phyloP scores from a whole-genome alignment of 2,113 vertebrate species.

The Polypterus senegalus region DNA sequence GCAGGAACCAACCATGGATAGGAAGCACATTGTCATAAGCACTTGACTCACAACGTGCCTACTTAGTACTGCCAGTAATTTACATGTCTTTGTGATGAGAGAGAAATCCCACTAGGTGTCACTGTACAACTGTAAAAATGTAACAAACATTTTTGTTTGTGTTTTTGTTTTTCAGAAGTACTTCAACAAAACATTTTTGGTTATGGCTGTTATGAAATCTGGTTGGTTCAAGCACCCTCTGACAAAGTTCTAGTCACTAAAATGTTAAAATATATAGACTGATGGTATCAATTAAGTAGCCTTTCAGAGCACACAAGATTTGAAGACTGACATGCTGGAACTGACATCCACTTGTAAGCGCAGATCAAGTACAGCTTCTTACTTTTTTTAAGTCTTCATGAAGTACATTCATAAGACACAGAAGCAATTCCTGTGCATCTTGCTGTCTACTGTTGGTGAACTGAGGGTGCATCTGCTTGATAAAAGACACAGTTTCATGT shows the following conservation, averaged over 20 bases:
- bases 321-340: neutral
- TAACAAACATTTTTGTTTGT: no score
- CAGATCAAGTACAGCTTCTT: neutral
- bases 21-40: no score
- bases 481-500: constrained; percentile 34
- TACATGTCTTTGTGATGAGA: no score
- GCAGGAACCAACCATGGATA: no score
- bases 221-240: neutral
- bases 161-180: no score
- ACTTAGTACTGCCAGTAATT: no score
- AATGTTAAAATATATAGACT: neutral
- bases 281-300: neutral
- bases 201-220: neutral
- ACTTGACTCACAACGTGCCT: no score
- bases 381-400: constrained; percentile 66
- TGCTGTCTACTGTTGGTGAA: constrained; percentile 60
- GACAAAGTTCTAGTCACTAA: neutral
- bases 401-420: constrained; percentile 61
- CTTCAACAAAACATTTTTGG: neutral
- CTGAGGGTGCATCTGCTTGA: constrained; percentile 45
- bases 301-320: neutral
- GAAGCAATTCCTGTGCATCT: constrained; percentile 70
- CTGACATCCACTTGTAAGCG: neutral
- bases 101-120: no score
- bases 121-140: no score